Conservation (phyloP, 2,888 invertebrate genomes). For the Amblyjoppa fuscipennis region DNA sequence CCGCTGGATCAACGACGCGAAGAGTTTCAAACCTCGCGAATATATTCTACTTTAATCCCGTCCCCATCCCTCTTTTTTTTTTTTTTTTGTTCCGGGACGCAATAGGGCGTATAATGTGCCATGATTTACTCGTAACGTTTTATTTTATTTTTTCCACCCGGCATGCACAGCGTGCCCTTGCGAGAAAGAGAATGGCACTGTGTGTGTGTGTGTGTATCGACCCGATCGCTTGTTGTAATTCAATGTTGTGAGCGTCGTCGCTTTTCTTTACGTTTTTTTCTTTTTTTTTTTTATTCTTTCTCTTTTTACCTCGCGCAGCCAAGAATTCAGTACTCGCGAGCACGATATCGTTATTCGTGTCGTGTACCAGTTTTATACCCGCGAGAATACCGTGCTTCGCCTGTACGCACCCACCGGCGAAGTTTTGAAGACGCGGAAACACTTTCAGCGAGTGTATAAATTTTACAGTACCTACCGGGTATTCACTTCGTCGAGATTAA, state of each 20-base stretch:
- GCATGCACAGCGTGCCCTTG: conserved; percentile 6
- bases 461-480: not conserved
- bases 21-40: conserved; percentile 34
- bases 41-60: conserved; percentile 48
- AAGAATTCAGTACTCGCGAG: conserved; percentile 29
- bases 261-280: conserved; percentile 18
- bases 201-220: conserved; percentile 27
- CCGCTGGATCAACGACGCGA: conserved; percentile 1
- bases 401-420: not conserved
- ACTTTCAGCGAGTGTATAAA: conserved; percentile 8
- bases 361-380: conserved; percentile 35
- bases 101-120: not conserved
- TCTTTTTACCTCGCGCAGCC: not conserved
- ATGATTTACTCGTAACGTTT: conserved; percentile 7
- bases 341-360: conserved; percentile 43
- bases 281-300: conserved; percentile 6
- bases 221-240: conserved; percentile 52
- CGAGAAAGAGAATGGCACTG: conserved; percentile 11
- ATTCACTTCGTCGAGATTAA: not conserved
- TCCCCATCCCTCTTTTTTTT: not conserved
- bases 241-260: conserved; percentile 36
- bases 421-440: conserved; percentile 1
- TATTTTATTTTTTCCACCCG: conserved; percentile 3
- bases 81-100: not conserved
- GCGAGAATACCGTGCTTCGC: not conserved